Conservation (phyloP, 2,888 invertebrate genomes). For the Catotricha subobsoleta region DNA sequence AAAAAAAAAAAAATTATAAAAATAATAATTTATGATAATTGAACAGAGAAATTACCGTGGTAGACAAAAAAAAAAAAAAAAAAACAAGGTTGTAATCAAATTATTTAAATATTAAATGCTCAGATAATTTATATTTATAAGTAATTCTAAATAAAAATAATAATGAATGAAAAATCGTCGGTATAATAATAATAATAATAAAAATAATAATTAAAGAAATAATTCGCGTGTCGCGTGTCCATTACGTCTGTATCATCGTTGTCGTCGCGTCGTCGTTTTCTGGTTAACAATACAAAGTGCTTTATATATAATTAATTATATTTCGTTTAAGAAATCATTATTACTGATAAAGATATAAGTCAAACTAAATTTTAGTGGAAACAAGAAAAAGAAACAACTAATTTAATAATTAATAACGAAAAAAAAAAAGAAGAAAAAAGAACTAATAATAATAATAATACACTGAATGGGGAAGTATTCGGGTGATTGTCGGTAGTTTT, state of each 20-base stretch:
- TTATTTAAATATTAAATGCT: conserved; percentile 5
- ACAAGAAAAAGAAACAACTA: neutral
- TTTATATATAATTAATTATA: conserved; percentile 3
- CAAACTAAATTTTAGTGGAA: neutral
- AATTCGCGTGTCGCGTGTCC: no score
- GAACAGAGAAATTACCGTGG: neutral
- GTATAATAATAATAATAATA: no score
- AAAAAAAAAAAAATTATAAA: neutral
- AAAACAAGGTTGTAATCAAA: neutral
- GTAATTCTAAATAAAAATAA: neutral
- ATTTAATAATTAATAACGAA: neutral
- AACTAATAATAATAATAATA: conserved; percentile 12
- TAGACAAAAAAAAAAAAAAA: neutral
- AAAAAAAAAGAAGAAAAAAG: conserved; percentile 4
- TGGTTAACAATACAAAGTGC: conserved; percentile 5
- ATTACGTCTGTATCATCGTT: no score
- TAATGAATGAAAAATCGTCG: no score
- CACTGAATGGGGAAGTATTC: conserved; percentile 18
- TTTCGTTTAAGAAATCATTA: conserved; percentile 1
- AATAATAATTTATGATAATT: no score
- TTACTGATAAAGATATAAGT: no score
- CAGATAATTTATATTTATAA: neutral
- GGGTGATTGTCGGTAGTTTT: conserved; percentile 19
- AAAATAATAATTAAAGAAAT: no score
- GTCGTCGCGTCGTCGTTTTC: conserved; percentile 5